Percentiles rank a stretch among this genome's conserved stretches.
phyloP scores from a whole-genome alignment of 2,113 vertebrate species.

The Chrysochloris asiatica region DNA sequence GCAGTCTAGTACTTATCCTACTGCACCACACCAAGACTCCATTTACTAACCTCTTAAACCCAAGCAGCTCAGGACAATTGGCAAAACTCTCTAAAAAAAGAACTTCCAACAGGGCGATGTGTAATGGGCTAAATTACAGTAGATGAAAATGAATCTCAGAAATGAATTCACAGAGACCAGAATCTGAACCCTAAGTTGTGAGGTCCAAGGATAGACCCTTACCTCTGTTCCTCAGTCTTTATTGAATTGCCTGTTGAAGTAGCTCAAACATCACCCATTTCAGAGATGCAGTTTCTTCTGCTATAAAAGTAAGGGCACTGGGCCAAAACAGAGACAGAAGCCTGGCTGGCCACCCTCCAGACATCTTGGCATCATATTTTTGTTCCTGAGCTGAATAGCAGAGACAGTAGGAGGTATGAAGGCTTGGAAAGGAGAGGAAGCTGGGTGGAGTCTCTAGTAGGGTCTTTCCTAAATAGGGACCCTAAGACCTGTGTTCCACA shows the following conservation, averaged over 20 bases:
- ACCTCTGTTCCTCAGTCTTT: neutral
- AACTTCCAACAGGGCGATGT: neutral
- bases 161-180: neutral
- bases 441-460: neutral
- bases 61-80: neutral
- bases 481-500: neutral
- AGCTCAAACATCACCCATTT: neutral
- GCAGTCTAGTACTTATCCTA: no score
- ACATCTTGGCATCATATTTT: neutral
- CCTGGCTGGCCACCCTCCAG: neutral
- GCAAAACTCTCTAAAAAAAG: neutral
- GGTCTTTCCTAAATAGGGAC: neutral
- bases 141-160: neutral
- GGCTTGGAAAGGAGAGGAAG: neutral
- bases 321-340: neutral
- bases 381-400: neutral
- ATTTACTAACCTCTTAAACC: neutral
- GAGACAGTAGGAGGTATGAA: neutral
- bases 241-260: neutral
- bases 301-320: neutral
- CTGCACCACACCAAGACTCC: no score
- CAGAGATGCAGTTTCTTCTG: neutral
- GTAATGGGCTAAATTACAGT: neutral
- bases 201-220: neutral
- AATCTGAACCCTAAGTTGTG: neutral